A percentile compares a stretch with the other conserved stretches of the same genome.
These are phyloP conservation scores for Carposina sasakii DNA, from an alignment of 1,140 invertebrate species.

Conservation along the genomic window DNA sequence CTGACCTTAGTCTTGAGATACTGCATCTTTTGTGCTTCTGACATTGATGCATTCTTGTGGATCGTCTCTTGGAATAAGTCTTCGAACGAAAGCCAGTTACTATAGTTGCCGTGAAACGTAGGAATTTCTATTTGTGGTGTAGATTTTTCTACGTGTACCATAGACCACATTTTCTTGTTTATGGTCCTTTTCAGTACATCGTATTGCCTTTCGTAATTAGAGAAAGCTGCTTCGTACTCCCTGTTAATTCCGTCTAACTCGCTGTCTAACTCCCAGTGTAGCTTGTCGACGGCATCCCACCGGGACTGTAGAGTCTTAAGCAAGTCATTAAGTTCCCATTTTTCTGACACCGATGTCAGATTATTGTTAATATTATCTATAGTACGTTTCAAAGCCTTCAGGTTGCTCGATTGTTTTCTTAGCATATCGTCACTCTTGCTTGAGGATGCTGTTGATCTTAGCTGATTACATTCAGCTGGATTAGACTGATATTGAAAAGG, in stretches of 20 bases:
- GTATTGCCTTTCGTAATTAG: neutral
- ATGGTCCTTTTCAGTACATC: neutral
- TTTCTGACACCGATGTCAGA: neutral
- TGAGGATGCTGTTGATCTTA: no score
- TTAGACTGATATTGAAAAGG: no score
- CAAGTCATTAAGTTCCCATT: neutral
- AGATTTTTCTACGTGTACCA: neutral
- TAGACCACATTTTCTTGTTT: neutral
- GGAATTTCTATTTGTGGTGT: neutral
- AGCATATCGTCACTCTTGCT: neutral
- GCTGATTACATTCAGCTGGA: no score
- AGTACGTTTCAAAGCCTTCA: neutral
- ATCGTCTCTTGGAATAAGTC: neutral
- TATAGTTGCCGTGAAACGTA: neutral
- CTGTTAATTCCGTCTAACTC: neutral
- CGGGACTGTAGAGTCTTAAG: neutral
- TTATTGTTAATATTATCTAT: neutral
- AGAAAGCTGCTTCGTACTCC: neutral
- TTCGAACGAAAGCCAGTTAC: neutral
- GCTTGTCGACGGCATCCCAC: neutral
- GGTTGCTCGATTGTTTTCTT: conserved; percentile 18
- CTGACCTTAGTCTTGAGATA: neutral
- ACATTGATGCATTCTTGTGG: neutral
- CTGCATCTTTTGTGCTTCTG: neutral
- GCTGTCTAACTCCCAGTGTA: neutral